Base-by-base conservation (phyloP, 2,113 vertebrate genomes). In the Piliocolobus tephrosceles region DNA sequence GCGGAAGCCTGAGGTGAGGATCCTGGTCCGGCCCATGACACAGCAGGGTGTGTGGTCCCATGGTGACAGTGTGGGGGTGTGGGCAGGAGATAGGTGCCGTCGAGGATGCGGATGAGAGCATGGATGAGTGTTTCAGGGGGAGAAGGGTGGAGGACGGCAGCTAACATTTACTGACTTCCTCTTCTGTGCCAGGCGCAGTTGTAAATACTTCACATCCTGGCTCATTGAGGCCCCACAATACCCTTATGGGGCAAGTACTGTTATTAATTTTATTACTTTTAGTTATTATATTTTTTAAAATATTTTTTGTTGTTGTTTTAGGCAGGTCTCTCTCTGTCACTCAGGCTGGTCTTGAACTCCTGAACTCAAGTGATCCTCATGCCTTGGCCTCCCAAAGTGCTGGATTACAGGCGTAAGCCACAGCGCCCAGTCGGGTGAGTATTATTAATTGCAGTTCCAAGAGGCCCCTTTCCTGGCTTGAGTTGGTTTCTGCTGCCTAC, bases 51-150 rank as follows among this genome's bases (percentile, higher is more conserved):
- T 6, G 35, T n/a, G 52, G 78, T 7, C 72, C 88, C 30, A 1
- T 0, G 3, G 52, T n/a, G 83, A 79, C 45, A 40, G 43, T 1
- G 8, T 5, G 52, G 64, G 75, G 55, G 40, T 27, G 38, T 3
- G n/a, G 16, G 32, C 25, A 10, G 43, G 55, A 58, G n/a, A 38
- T 8, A 16, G 80, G 45, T 70, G 58, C 27, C 27, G 13, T 40
- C 13, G 8, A 6, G 4, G 0, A 0, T 27, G n/a, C 27, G 43
- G 18, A 57, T 12, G 6, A 4, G 8, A n/a, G 40, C 3, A 2
- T 23, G 52, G 61, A n/a, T 35, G 86, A 12, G 16, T 5, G 7
- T 52, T 30, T 18, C 47, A 10, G 5, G 11, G 55, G 32, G 40
- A 38, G 38, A 14, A 38, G 35, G 5, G 66, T 23, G 16, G 52